Evolutionary conservation across 2,113 vertebrate species (phyloP).

Genomic region (Eulemur rufifrons): DNA sequence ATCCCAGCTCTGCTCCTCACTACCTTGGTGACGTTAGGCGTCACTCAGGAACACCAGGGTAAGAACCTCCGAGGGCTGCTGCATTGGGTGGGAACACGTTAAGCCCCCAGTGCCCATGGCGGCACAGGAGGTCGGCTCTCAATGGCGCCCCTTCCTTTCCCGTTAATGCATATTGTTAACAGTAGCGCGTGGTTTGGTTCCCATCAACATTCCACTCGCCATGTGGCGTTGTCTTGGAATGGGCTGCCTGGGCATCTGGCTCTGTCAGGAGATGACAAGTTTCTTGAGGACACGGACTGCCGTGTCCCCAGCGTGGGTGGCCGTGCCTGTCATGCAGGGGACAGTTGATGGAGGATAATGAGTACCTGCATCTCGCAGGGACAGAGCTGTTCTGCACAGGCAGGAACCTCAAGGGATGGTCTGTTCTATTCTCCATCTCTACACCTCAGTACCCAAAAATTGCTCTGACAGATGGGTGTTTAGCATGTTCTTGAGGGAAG

Average conservation of each 20-base stretch:
- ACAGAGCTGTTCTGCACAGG: background rate
- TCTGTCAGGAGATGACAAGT: background rate
- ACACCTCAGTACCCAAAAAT: constrained; percentile 12
- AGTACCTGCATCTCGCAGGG: background rate
- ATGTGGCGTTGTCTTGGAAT: background rate
- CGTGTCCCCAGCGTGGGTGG: background rate
- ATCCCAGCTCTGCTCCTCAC: background rate
- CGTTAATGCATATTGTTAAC: background rate
- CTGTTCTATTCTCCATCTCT: constrained; percentile 7
- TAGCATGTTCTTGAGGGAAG: constrained; percentile 47
- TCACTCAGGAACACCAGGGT: background rate
- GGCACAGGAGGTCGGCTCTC: background rate
- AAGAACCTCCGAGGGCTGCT: background rate
- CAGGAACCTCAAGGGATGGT: background rate
- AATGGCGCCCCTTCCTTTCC: background rate
- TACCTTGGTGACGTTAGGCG: background rate
- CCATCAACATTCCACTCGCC: background rate
- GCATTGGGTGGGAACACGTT: accelerated
- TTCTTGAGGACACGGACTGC: background rate
- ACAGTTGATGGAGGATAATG: background rate
- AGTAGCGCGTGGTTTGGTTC: background rate
- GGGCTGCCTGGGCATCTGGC: background rate
- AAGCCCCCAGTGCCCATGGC: accelerated
- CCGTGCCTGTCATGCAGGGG: background rate
- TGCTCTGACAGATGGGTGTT: constrained; percentile 57